These are phyloP conservation scores for Gortyna flavago DNA, from an alignment of 2,888 invertebrate genomes.

Conservation along the genomic window DNA sequence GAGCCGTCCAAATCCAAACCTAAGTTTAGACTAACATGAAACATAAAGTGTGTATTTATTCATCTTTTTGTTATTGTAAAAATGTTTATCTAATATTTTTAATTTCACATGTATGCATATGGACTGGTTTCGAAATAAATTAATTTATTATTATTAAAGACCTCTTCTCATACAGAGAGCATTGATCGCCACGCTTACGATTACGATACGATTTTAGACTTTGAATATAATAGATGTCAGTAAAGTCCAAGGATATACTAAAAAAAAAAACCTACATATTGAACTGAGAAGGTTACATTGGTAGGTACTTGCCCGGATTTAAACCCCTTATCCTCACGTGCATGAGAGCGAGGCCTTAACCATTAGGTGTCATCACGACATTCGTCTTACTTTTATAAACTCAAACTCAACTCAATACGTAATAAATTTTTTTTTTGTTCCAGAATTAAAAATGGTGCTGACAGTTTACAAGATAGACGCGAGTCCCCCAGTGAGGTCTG, in stretches of 20 bases:
- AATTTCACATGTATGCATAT: too few relatives aligned
- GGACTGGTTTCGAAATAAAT: too few relatives aligned
- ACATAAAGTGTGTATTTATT: too few relatives aligned
- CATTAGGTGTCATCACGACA: background rate
- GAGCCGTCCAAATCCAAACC: too few relatives aligned
- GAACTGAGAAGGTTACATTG: background rate
- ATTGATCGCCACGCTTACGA: background rate
- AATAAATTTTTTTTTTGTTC: too few relatives aligned
- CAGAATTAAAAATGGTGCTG: constrained; percentile 75
- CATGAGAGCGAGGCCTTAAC: background rate
- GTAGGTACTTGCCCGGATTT: background rate
- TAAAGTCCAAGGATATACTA: background rate
- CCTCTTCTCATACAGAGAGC: background rate
- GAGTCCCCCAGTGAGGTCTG: constrained; percentile 80
- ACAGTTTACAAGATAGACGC: constrained; percentile 80
- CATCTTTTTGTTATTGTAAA: too few relatives aligned
- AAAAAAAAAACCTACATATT: background rate
- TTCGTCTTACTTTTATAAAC: background rate
- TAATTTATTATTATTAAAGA: too few relatives aligned
- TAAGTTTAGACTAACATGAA: too few relatives aligned
- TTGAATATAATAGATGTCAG: background rate
- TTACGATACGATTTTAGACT: too few relatives aligned
- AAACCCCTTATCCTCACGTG: background rate
- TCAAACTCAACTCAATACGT: too few relatives aligned
- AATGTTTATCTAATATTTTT: too few relatives aligned